Evolutionary conservation across 1,140 invertebrate genomes (phyloP).

Genomic region (Pentalonia nigronervosa): DNA sequence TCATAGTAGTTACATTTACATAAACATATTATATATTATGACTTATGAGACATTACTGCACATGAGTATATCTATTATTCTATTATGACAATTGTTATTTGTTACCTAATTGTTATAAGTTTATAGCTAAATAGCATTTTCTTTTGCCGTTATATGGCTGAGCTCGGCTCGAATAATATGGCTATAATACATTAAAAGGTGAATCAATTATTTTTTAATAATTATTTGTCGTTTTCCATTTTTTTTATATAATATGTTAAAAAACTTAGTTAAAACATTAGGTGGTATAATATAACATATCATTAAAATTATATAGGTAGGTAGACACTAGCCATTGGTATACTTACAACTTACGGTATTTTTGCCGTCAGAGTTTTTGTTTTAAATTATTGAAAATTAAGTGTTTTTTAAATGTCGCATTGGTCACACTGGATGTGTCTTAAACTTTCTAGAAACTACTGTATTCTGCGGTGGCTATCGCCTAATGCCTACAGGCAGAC

Average conservation of each 20-base stretch:
- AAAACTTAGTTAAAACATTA: neutral
- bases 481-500: neutral
- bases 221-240: neutral
- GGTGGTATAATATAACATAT: too few species aligned
- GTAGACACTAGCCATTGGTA: too few species aligned
- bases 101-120: neutral
- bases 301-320: too few species aligned
- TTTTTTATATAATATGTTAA: neutral
- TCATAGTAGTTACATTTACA: neutral
- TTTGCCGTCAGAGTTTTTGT: neutral
- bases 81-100: neutral
- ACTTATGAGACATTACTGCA: too few species aligned
- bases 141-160: neutral
- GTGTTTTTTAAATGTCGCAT: neutral
- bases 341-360: neutral
- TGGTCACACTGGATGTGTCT: slow-evolving; percentile 33
- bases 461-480: neutral
- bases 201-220: neutral
- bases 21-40: too few species aligned
- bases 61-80: too few species aligned
- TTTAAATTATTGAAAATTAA: neutral
- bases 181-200: neutral
- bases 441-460: neutral
- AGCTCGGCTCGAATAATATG: neutral
- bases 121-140: too few species aligned